Percentiles rank a stretch among this genome's conserved stretches.
These are phyloP conservation scores for Ctenochaetus hawaiiensis DNA, from an alignment of 2,797 vertebrate species.

Conservation along the genomic window DNA sequence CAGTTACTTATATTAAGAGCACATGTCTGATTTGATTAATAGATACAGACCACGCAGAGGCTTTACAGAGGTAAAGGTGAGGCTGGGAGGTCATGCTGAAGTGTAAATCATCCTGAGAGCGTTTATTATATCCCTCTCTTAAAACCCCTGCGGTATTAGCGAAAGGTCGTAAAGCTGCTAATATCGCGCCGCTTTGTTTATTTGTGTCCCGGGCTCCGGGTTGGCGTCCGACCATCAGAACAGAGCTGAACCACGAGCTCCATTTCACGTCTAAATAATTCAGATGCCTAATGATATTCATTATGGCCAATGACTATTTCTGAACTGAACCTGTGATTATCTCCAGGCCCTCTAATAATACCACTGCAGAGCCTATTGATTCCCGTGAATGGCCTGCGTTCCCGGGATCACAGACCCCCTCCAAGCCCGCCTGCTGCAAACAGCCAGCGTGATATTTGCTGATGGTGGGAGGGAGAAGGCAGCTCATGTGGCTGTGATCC, in stretches of 20 bases:
- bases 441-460: conserved; percentile 51
- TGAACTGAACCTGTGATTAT: conserved; percentile 69
- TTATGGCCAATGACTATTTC: conserved; percentile 61
- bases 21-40: conserved; percentile 31
- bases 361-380: conserved; percentile 73
- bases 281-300: conserved; percentile 69
- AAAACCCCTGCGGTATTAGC: conserved; percentile 10
- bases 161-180: conserved; percentile 40
- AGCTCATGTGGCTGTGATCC: conserved; percentile 24
- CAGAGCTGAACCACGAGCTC: conserved; percentile 48
- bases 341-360: conserved; percentile 62
- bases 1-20: conserved; percentile 14
- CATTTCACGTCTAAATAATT: conserved; percentile 73
- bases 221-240: conserved; percentile 19
- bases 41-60: background rate
- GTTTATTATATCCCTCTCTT: conserved; percentile 16
- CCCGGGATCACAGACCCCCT: conserved; percentile 36
- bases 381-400: conserved; percentile 50
- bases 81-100: background rate
- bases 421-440: conserved; percentile 32
- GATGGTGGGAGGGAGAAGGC: conserved; percentile 37
- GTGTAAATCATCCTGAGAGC: conserved; percentile 48
- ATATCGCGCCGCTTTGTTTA: conserved; percentile 21
- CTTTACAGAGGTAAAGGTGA: conserved; percentile 34
- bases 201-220: conserved; percentile 36